Evolutionary conservation across 2,888 invertebrate genomes (phyloP).

Genomic region (Lithosia quadra): DNA sequence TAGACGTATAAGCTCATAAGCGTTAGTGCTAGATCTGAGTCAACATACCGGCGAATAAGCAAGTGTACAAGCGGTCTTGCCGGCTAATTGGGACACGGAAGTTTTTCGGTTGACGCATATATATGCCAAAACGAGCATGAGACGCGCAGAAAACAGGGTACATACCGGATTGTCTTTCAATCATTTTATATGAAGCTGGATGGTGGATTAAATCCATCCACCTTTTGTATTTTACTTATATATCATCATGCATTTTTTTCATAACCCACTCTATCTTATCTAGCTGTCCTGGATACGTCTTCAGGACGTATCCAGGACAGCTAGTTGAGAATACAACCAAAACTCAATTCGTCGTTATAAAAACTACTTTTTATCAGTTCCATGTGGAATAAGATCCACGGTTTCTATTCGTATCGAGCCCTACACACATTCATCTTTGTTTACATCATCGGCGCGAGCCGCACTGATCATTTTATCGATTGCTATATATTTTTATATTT

Average conservation of each 20-base stretch:
- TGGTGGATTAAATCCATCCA: neutral
- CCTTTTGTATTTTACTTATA: too few species aligned
- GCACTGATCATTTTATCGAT: slow-evolving; percentile 73
- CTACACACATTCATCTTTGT: slow-evolving; percentile 58
- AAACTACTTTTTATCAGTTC: slow-evolving; percentile 9
- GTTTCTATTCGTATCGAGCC: slow-evolving; percentile 35
- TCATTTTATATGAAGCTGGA: neutral
- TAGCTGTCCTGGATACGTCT: too few species aligned
- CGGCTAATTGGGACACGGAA: too few species aligned
- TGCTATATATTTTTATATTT: slow-evolving; percentile 69
- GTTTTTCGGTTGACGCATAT: too few species aligned
- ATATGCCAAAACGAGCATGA: neutral
- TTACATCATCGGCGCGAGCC: slow-evolving; percentile 67
- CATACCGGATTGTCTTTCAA: neutral
- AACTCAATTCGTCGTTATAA: neutral
- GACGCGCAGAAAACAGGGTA: neutral
- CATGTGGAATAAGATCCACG: slow-evolving; percentile 22
- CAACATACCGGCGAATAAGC: too few species aligned
- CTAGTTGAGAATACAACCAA: neutral
- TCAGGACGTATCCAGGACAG: too few species aligned
- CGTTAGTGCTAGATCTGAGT: too few species aligned
- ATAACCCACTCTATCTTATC: too few species aligned
- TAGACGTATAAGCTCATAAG: too few species aligned
- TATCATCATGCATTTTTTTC: too few species aligned
- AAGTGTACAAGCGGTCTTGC: too few species aligned